phyloP scores from a whole-genome alignment of 1,140 invertebrate genomes.

The Aphis gossypii region DNA sequence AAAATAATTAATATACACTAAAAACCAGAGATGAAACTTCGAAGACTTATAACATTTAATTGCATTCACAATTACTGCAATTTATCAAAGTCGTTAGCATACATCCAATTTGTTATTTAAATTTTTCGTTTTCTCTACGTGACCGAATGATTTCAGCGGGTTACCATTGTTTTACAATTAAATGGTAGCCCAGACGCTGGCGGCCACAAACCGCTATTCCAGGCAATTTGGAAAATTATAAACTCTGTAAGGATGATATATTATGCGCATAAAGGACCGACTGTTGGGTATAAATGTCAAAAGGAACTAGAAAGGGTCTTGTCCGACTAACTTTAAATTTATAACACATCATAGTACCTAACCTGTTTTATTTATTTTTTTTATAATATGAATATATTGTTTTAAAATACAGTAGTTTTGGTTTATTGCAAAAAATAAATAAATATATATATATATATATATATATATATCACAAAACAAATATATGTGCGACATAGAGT shows the following conservation, averaged over 20 bases:
- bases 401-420: not conserved
- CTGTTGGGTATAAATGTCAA: not conserved
- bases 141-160: not conserved
- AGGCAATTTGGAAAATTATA: conserved; percentile 26
- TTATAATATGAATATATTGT: conserved; percentile 22
- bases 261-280: conserved; percentile 27
- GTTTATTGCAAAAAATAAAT: not conserved
- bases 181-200: not conserved
- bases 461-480: not conserved
- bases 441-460: no score
- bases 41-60: conserved; percentile 20
- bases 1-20: not conserved
- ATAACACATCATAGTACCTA: conserved; percentile 17
- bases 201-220: not conserved
- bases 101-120: conserved; percentile 8
- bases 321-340: conserved; percentile 10
- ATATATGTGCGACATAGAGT: not conserved
- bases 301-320: not conserved
- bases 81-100: conserved; percentile 10
- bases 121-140: not conserved
- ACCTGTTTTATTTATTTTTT: conserved; percentile 10
- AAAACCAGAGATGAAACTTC: not conserved
- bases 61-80: not conserved
- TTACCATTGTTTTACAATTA: conserved; percentile 32
- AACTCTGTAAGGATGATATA: conserved; percentile 26